phyloP scores from a whole-genome alignment of 1,140 invertebrate species.

The Caligus rogercresseyi region DNA sequence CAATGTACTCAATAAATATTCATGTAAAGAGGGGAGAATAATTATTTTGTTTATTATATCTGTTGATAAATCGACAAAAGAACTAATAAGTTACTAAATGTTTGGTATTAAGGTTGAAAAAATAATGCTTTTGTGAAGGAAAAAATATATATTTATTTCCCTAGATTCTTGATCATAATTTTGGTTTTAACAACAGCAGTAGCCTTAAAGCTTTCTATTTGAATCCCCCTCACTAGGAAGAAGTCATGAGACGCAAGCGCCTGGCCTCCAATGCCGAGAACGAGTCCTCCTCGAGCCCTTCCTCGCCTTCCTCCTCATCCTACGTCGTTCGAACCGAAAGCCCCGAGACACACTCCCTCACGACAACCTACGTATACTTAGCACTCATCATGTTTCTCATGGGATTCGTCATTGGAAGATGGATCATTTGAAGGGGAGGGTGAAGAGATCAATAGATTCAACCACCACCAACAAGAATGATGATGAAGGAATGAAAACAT shows the following conservation, averaged over 20 bases:
- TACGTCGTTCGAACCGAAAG: not conserved
- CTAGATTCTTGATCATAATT: not conserved
- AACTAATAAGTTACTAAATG: too few species aligned
- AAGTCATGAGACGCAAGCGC: conserved; percentile 4
- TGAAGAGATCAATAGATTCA: too few species aligned
- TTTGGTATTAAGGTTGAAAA: conserved; percentile 34
- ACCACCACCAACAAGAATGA: too few species aligned
- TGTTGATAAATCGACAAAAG: too few species aligned
- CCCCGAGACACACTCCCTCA: conserved; percentile 24
- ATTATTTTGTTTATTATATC: too few species aligned
- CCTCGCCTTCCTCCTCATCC: conserved; percentile 1
- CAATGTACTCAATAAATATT: too few species aligned
- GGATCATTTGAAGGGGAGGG: conserved; percentile 30
- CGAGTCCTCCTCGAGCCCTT: conserved; percentile 21
- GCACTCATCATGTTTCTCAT: conserved; percentile 30
- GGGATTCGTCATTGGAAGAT: conserved; percentile 34
- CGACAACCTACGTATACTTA: conserved; percentile 30
- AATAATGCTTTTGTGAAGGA: conserved; percentile 31
- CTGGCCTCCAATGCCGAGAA: conserved; percentile 35
- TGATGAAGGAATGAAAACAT: too few species aligned
- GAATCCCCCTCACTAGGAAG: not conserved
- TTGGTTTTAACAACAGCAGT: not conserved
- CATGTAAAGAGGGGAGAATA: too few species aligned
- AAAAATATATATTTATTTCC: not conserved
- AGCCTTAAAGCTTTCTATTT: not conserved